These are phyloP conservation scores for Araneus ventricosus DNA, from an alignment of 1,140 invertebrate genomes.

Conservation along the genomic window DNA sequence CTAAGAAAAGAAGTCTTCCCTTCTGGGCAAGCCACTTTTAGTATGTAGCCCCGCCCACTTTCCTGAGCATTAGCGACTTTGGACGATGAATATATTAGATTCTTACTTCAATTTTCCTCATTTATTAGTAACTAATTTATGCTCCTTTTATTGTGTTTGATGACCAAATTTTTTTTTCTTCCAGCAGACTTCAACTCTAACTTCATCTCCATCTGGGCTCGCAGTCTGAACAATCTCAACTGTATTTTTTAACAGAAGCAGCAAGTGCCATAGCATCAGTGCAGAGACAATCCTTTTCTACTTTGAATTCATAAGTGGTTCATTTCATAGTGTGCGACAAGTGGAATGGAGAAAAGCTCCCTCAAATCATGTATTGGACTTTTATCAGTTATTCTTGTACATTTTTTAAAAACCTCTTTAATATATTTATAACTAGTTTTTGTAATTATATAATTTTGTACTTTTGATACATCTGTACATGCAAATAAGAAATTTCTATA, in stretches of 20 bases:
- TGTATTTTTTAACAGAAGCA: conserved; percentile 64
- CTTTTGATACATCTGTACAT: conserved; percentile 34
- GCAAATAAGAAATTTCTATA: conserved; percentile 1
- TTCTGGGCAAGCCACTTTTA: too few species aligned
- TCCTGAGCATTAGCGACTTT: too few species aligned
- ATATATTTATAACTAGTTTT: not conserved
- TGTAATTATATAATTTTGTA: conserved; percentile 42
- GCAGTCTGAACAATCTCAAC: conserved; percentile 68
- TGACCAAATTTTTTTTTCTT: not conserved
- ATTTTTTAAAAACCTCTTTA: not conserved
- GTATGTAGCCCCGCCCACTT: too few species aligned
- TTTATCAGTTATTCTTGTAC: not conserved
- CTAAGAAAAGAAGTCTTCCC: too few species aligned
- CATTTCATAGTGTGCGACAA: too few species aligned
- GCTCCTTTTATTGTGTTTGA: too few species aligned
- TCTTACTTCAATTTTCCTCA: too few species aligned
- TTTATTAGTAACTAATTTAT: too few species aligned
- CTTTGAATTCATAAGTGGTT: not conserved
- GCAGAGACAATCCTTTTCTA: conserved; percentile 5
- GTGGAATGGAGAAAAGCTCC: not conserved
- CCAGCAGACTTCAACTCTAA: conserved; percentile 67
- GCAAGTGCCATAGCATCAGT: conserved; percentile 47
- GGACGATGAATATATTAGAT: too few species aligned
- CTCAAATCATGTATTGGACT: not conserved
- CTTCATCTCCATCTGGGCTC: conserved; percentile 56